Base-by-base conservation (phyloP, 2,888 invertebrate genomes). In the Trissolcus brochymenae region DNA sequence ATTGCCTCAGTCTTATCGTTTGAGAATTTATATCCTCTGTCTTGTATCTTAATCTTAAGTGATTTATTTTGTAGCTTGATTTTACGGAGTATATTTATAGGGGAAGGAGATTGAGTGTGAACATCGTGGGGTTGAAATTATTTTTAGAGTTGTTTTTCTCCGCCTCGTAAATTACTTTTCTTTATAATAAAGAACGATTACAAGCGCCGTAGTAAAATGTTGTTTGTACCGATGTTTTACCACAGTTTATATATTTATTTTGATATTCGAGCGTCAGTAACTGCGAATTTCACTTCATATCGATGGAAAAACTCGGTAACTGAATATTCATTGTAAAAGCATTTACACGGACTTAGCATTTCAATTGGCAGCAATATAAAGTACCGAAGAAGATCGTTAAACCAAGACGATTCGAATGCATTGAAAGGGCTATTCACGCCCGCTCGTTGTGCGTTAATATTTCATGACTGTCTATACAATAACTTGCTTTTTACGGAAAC, bases 401-500 rank as follows among this genome's bases (percentile, higher is more conserved):
- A 59, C 54, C 70, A 14, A 16, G 46, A 21, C 64, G 50, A 57
- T 71, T 71, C 62, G 62, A 62, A 71, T 64, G 53, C 71, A 64
- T 64, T 57, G 56, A 71, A 62, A 71, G 17, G 19, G 53, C 35
- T 53, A 40, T 72, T 72, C 59, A 54, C 25, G 49, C 19, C 25
- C 40, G 21, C 19, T 25, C 64, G 55, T 66, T 61, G 60, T 51
- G 41, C 51, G 35, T 71, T 55, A 66, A 76, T 76, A 76, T 70
- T 70, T 76, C 65, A 70, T 60, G 60, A 3, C 64, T 55, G 68
- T 76, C 65, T 55, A 71, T 71, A 71, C 66, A 70, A 57, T 51
- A 49, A 71, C n/a, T 41, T 51, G 21, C 59, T 57, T 66, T 57
- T 65, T 59, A 40, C 43, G 50, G 40, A 21, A 49, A 16, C 29